These are phyloP conservation scores for Pammene fasciana DNA, from an alignment of 2,888 invertebrate species.

Conservation along the genomic window DNA sequence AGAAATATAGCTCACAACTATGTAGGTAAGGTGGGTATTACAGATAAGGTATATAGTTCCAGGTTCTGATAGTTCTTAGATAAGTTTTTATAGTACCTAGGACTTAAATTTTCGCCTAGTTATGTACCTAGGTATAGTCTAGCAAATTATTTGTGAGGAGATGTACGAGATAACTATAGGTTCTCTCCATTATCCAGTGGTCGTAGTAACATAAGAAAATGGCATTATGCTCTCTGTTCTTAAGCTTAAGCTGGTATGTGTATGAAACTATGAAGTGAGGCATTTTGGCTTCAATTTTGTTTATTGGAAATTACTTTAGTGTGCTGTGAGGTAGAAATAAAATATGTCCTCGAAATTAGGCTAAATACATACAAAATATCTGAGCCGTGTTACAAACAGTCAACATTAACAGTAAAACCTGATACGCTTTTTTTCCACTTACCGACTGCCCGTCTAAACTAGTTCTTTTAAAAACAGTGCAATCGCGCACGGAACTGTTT, in stretches of 20 bases:
- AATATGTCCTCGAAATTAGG: slow-evolving; percentile 11
- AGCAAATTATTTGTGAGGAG: too few relatives aligned
- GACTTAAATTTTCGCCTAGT: too few relatives aligned
- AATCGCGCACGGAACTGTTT: slow-evolving; percentile 43
- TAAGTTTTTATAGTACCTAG: background rate
- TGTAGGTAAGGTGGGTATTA: background rate
- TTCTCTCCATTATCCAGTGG: too few relatives aligned
- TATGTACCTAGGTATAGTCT: too few relatives aligned
- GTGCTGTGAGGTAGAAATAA: background rate
- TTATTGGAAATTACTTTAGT: background rate
- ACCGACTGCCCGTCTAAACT: slow-evolving; percentile 49
- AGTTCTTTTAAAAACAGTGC: slow-evolving; percentile 51
- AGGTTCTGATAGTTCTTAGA: slow-evolving; percentile 5
- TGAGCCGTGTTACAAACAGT: slow-evolving; percentile 29
- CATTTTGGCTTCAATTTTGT: too few relatives aligned
- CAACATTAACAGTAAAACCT: slow-evolving; percentile 40
- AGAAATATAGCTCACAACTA: slow-evolving; percentile 5
- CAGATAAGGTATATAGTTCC: slow-evolving; percentile 6
- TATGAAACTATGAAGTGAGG: too few relatives aligned
- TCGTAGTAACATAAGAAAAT: too few relatives aligned
- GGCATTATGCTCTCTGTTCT: too few relatives aligned
- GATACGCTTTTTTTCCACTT: slow-evolving; percentile 35
- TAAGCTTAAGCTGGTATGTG: too few relatives aligned
- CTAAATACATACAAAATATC: slow-evolving; percentile 26
- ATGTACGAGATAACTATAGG: too few relatives aligned